phyloP scores from a whole-genome alignment of 2,113 vertebrate genomes.

The Azemiops feae region DNA sequence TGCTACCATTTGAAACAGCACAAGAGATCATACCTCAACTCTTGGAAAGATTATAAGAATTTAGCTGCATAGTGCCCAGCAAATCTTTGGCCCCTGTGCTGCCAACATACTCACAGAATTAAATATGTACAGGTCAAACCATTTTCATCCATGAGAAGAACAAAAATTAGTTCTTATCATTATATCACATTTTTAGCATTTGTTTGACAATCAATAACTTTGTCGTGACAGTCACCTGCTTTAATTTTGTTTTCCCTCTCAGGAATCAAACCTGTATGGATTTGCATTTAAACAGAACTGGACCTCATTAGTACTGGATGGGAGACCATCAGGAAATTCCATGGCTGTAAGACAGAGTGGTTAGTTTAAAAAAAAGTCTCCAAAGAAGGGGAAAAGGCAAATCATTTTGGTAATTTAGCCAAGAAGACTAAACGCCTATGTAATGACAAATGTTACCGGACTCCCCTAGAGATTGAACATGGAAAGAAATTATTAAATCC shows the following conservation, averaged over 20 bases:
- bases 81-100: constrained; percentile 1
- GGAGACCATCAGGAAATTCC: neutral
- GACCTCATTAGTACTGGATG: neutral
- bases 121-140: neutral
- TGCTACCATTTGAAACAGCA: constrained; percentile 45
- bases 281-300: neutral
- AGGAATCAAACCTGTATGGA: neutral
- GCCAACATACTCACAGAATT: constrained; percentile 22
- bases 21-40: constrained; percentile 17
- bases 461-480: neutral
- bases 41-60: constrained; percentile 17
- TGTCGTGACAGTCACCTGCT: constrained; percentile 25
- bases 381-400: neutral
- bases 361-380: neutral
- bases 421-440: neutral
- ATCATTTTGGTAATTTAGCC: neutral
- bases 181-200: neutral
- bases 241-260: constrained; percentile 30
- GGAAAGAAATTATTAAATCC: neutral
- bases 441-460: neutral
- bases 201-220: constrained; percentile 11
- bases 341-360: neutral
- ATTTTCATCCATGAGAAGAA: neutral
- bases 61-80: neutral
- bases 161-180: neutral